Percentiles rank a stretch among this genome's conserved stretches.
Conservation (phyloP, 2,797 vertebrate species). For the Silurus aristotelis region DNA sequence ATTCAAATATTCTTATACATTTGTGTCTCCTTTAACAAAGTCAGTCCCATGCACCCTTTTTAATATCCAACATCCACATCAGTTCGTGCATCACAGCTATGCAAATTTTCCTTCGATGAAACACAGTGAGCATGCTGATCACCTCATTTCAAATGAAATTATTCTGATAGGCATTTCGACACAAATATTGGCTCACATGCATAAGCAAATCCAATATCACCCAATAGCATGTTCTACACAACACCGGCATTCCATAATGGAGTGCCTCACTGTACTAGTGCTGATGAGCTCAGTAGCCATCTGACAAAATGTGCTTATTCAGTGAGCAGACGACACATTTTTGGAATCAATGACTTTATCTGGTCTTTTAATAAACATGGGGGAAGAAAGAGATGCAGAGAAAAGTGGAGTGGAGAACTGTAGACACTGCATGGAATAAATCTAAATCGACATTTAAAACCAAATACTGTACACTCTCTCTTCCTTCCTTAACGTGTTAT, state of each 20-base stretch:
- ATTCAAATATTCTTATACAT: neutral
- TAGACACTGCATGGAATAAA: neutral
- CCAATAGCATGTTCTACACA: constrained; percentile 3
- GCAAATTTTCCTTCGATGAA: constrained; percentile 29
- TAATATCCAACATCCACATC: constrained; percentile 5
- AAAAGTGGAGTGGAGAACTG: neutral
- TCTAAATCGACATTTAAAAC: constrained; percentile 19
- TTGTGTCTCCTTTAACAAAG: constrained; percentile 18
- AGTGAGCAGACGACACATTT: constrained; percentile 23
- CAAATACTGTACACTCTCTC: neutral
- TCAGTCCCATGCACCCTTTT: neutral
- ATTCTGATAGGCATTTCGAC: constrained; percentile 27
- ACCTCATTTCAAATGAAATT: constrained; percentile 29
- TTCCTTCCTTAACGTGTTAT: neutral
- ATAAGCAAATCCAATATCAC: constrained; percentile 22
- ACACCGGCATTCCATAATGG: constrained; percentile 6
- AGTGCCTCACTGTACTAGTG: neutral
- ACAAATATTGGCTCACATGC: constrained; percentile 16
- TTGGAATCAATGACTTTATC: constrained; percentile 27
- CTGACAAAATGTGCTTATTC: constrained; percentile 27
- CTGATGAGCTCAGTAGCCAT: constrained; percentile 10
- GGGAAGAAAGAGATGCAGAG: neutral
- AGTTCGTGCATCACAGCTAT: neutral
- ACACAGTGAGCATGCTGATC: constrained; percentile 31
- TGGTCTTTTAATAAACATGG: constrained; percentile 20